Evolutionary conservation across 2,797 vertebrate genomes (phyloP).

Genomic region (Alosa sapidissima): DNA sequence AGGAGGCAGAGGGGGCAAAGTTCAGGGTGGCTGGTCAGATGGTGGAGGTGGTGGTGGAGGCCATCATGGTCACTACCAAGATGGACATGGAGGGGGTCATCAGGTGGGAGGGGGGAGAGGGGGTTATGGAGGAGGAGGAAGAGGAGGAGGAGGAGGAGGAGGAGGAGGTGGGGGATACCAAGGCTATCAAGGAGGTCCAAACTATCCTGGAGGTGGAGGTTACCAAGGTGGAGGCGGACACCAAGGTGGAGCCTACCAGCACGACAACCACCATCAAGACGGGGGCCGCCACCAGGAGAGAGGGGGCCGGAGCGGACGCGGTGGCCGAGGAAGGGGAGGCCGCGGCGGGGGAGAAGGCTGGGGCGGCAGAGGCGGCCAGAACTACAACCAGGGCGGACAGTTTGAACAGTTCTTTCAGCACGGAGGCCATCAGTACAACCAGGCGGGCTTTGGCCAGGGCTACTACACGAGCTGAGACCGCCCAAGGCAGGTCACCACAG

Average conservation of each 20-base stretch:
- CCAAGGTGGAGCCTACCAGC: slow-evolving; percentile 70
- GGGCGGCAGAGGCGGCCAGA: slow-evolving; percentile 88
- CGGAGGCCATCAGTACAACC: slow-evolving; percentile 94
- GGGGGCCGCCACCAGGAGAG: slow-evolving; percentile 75
- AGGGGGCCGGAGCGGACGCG: slow-evolving; percentile 77
- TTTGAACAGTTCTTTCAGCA: slow-evolving; percentile 99
- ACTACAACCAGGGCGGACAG: slow-evolving; percentile 91
- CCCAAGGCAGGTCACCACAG: slow-evolving; percentile 56
- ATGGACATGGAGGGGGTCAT: slow-evolving; percentile 76
- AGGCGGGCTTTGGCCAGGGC: slow-evolving; percentile 92
- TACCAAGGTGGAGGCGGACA: slow-evolving; percentile 68
- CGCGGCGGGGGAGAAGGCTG: slow-evolving; percentile 71
- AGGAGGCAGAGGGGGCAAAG: slow-evolving; percentile 72
- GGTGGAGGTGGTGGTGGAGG: slow-evolving; percentile 66
- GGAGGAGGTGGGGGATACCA: slow-evolving; percentile 50
- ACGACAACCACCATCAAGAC: slow-evolving; percentile 70
- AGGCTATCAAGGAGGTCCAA: slow-evolving; percentile 58
- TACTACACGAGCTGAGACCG: slow-evolving; percentile 88
- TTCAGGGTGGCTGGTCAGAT: slow-evolving; percentile 79
- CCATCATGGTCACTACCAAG: slow-evolving; percentile 71
- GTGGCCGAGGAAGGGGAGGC: slow-evolving; percentile 75
- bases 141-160: slow-evolving; percentile 21
- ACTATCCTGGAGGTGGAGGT: slow-evolving; percentile 65
- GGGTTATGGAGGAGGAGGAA: slow-evolving; percentile 35
- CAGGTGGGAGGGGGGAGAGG: slow-evolving; percentile 54